Conservation (phyloP, 2,113 vertebrate species). For the Chinchilla lanigera region DNA sequence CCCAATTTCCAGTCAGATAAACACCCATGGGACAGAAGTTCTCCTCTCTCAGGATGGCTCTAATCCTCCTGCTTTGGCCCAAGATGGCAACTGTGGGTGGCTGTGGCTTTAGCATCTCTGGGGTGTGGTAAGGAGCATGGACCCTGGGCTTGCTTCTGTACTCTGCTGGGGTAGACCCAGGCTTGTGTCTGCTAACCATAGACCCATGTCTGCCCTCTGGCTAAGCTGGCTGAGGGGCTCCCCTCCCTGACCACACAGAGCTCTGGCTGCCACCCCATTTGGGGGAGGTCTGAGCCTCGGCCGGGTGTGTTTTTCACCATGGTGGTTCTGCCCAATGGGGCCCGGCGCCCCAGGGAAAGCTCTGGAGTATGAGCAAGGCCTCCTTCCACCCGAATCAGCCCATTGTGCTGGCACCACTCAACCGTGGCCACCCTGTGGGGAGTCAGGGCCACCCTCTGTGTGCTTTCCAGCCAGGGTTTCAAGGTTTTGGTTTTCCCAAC, state of each 20-base stretch:
- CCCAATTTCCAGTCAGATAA: background rate
- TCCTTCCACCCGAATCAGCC: background rate
- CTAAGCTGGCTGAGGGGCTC: background rate
- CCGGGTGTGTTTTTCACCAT: background rate
- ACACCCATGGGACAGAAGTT: background rate
- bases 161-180: background rate
- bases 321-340: background rate
- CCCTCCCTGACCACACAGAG: background rate
- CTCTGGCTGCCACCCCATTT: background rate
- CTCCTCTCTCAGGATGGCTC: background rate
- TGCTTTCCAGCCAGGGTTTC: background rate
- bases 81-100: rapidly evolving
- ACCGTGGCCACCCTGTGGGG: background rate
- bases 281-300: background rate
- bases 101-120: background rate
- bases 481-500: constrained; percentile 4
- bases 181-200: background rate
- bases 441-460: background rate
- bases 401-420: background rate
- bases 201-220: rapidly evolving
- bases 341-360: background rate
- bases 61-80: background rate
- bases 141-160: background rate
- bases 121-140: background rate
- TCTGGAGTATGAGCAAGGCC: background rate